Evolutionary conservation across 2,888 invertebrate genomes (phyloP), one percentile per base, ranked within the genome.

Genomic region (Tipula lateralis): DNA sequence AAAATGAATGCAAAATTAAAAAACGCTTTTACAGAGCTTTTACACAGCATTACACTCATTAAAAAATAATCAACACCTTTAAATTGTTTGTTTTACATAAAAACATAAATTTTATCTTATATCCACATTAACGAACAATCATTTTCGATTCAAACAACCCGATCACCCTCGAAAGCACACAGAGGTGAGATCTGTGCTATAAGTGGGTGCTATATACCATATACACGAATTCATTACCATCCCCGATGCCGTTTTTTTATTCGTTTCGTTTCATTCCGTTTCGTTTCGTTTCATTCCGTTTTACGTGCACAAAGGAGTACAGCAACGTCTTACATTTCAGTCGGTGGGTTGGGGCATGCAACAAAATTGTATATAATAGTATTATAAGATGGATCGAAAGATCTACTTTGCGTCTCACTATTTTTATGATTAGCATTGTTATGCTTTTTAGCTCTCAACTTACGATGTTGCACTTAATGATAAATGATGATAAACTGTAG

Each of bases 31-130:
- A 24, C 24, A 13, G 66, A 66, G 66, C 66, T 66, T 66, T 66
- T 66, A 66, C 66, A 66, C 66, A 66, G 66, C 66, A 66, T 66
- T 66, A 66, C 66, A 66, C 66, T 66, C 66, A 66, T 66, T 66
- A 66, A 66, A 66, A 66, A 24, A 66, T 66, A 66, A 66, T 66
- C 66, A 66, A 24, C 66, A 66, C 66, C 66, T 66, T 66, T 66
- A 66, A 24, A 24, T 9, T 9, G 9, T 66, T 44, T 34, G 34
- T 1, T 39, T 39, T 66, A 66, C 66, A 66, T 66, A 66, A 66
- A 24, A 9, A 50, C 6, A 44, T n/a, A 66, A 66, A 12, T 66
- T 66, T 66, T 24, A 66, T 66, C 66, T 66, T 66, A 50, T 16
- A 24, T 44, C 9, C 9, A 66, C 66, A 66, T 66, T 66, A 66